Evolutionary conservation across 1,140 invertebrate genomes (phyloP), one percentile per base, ranked within the genome.

Genomic region (Lutraria rhynchaena): DNA sequence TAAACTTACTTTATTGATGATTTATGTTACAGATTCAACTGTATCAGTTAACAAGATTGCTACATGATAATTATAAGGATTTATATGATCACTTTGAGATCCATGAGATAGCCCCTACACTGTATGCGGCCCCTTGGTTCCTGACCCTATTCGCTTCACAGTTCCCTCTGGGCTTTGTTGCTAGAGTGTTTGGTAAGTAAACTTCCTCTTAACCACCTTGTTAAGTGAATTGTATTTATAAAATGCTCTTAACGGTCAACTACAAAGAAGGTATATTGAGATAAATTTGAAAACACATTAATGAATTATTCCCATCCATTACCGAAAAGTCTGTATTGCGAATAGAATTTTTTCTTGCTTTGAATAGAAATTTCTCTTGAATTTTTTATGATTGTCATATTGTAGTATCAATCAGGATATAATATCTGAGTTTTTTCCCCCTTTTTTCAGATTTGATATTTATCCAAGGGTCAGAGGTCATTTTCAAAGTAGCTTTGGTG

Each of bases 101-200:
- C 55, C 94, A 97, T 87, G 97, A 99, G 91, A 96, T 99, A 5
- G 95, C 96, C 0, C 97, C 98, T 0, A 98, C 97, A 0, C 92
- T 99, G 15, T 99, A 99, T 91, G 97, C 98, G 1, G 97, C 98
- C 0, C 97, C 98, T 0, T 99, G 98, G 98, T 96, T 99, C 85
- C 94, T 99, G 0, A 99, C 98, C 0, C 93, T 99, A 15, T 99
- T 99, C 93, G 97, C 98, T 19, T 98, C 98, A 24, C 97, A 98
- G 93, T 99, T 99, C 92, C 96, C 97, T 0, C 92, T 99, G n/a
- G 98, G 97, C 17, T 98, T 99, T 93, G 97, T 99, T 19, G 95
- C 97, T 0, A 94, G 98, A 82, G 96, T 99, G 1, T 98, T 98
- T 92, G 98, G 96, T 97, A 92, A 94, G 93, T 87, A 7, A 7